phyloP scores from a whole-genome alignment of 2,888 invertebrate genomes.

The Chalcis sispes region DNA sequence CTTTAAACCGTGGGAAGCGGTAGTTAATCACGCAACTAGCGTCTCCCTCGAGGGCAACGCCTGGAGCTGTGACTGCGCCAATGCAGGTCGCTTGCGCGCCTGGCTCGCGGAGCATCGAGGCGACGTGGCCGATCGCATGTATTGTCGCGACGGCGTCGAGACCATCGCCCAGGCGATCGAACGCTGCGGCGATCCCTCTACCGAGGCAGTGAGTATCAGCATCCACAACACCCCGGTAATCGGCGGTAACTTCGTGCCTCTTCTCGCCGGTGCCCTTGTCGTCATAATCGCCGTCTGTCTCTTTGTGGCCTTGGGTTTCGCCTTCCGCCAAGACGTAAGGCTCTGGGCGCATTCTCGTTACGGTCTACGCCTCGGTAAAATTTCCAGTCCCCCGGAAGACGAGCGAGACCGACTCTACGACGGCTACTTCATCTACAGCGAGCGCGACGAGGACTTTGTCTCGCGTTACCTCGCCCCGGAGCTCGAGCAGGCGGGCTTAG shows the following conservation, averaged over 20 bases:
- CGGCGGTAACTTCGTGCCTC: conserved; percentile 85
- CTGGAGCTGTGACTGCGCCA: conserved; percentile 90
- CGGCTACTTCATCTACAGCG: conserved; percentile 91
- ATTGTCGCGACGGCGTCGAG: conserved; percentile 80
- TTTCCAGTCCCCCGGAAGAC: conserved; percentile 75
- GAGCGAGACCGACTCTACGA: conserved; percentile 82
- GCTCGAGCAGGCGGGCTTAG: conserved; percentile 84
- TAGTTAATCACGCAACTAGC: conserved; percentile 79
- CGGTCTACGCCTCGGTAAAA: conserved; percentile 82
- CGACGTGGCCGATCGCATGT: conserved; percentile 82
- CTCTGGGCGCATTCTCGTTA: conserved; percentile 89
- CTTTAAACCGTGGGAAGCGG: conserved; percentile 84
- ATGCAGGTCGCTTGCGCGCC: conserved; percentile 82
- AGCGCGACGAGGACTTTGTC: conserved; percentile 86
- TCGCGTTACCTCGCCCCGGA: conserved; percentile 83
- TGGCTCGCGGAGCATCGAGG: conserved; percentile 84
- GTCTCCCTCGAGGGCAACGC: conserved; percentile 87
- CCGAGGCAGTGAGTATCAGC: conserved; percentile 79
- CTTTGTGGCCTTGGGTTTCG: conserved; percentile 83
- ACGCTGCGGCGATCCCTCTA: conserved; percentile 82
- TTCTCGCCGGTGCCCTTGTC: conserved; percentile 84
- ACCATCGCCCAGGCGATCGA: conserved; percentile 78
- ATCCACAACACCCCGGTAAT: conserved; percentile 76
- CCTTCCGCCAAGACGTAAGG: conserved; percentile 86
- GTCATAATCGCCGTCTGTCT: conserved; percentile 84